Base-by-base conservation (phyloP, 2,888 invertebrate genomes). In the Aspidiotus rigidus region DNA sequence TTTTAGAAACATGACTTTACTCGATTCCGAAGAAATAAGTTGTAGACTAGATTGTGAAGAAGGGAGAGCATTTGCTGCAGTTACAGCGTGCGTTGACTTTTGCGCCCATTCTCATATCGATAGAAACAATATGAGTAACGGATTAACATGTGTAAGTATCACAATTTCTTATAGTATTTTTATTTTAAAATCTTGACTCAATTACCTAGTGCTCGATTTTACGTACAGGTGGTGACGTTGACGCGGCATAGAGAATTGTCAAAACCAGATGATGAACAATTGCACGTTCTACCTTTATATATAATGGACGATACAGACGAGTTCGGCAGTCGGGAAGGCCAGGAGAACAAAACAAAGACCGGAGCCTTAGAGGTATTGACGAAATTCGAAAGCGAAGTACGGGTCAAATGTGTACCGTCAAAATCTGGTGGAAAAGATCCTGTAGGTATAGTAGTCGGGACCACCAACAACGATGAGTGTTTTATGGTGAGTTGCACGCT, bases 91-190 rank as follows among this genome's bases (percentile, higher is more conserved):
- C 78, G 84, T 96, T 75, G 97, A 97, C 79, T 97, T 96, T 80
- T 96, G 96, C 78, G 94, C 96, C 8, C 97, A 97, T 78, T 86
- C 95, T 2, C 96, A 97, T 78, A 87, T 93, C 74, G 96, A 97
- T 80, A 83, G 91, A 28, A 94, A 96, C 80, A 96, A 97, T 77
- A 96, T 96, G 95, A 90, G 92, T 81, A 93, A 94, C 77, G 96
- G 96, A 60, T 93, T 93, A 78, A 96, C 96, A 40, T 93, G 93
- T 73, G 95, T 86, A 76, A 75, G 83, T 78, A 39, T 62, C 13
- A 59, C 17, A 44, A 17, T 13, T 63, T 56, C 60, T 53, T 53
- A 5, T n/a, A 5, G 13, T 53, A 11, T 13, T n/a, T 11, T 53
- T n/a, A n/a, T 56, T 56, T 1, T 2, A 3, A 16, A n/a, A 15